Evolutionary conservation across 2,888 invertebrate species (phyloP), one percentile per base, ranked within the genome.

Genomic region (Cordylochernes scorpioides): DNA sequence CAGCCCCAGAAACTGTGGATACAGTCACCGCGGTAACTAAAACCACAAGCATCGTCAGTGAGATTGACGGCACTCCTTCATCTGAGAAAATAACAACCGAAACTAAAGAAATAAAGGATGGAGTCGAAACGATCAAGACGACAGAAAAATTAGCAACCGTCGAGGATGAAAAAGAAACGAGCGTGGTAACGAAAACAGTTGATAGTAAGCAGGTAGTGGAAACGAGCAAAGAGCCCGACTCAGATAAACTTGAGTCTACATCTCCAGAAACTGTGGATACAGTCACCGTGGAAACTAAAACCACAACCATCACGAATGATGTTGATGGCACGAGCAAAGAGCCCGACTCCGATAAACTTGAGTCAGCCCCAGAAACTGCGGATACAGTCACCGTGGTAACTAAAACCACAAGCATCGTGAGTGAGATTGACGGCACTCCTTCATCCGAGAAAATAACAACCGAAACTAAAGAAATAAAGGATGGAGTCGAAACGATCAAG

Each of bases 391-490:
- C 9, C 9, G 19, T 9, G 9, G 9, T 9, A 19, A 19, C 19
- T 19, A 9, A 19, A 19, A 8, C 9, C 9, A 9, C 8, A 19
- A 21, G 27, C 18, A 35, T 29, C 27, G 35, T 32, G 28, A 22
- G 9, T 21, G 3, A 18, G 9, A 9, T 19, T 19, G 19, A 19
- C 8, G 9, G 8, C 9, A 19, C 19, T 6, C 4, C 14, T 18
- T 17, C 15, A 17, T 19, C 9, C 15, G 3, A 8, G 7, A 16
- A 13, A 17, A 10, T 9, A 5, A n/a, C 15, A 17, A 21, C 16
- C 13, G 24, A 15, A 2, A 24, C n/a, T 5, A 5, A n/a, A 24
- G 9, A 16, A 24, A 7, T n/a, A 29, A 29, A n/a, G 10, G 21
- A 29, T 17, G 15, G n/a, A 24, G 9, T 3, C 14, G 14, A 9